Evolutionary conservation across 2,888 invertebrate species (phyloP).

Genomic region (Polietes domitor): DNA sequence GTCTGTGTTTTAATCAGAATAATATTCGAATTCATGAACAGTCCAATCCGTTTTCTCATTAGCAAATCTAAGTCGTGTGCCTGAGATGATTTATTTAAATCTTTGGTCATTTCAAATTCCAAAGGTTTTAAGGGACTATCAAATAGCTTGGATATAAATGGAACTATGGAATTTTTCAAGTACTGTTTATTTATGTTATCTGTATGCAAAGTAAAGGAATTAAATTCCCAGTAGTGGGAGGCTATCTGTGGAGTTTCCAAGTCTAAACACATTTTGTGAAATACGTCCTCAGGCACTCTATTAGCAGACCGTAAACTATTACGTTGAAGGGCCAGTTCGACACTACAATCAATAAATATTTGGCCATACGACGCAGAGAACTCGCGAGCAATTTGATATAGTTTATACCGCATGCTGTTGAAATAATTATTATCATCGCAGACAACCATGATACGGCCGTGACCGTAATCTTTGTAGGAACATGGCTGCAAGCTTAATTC

Average conservation of each 20-base stretch:
- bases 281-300: constrained; percentile 70
- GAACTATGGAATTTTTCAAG: constrained; percentile 42
- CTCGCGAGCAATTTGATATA: constrained; percentile 73
- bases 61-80: constrained; percentile 73
- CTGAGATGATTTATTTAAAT: constrained; percentile 24
- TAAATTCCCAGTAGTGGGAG: constrained; percentile 71
- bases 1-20: constrained; percentile 52
- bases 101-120: constrained; percentile 43
- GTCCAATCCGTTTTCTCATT: constrained; percentile 72
- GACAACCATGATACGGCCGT: constrained; percentile 71
- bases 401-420: constrained; percentile 77
- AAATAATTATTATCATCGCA: constrained; percentile 80
- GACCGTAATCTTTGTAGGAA: constrained; percentile 22
- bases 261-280: constrained; percentile 73
- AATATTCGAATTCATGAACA: constrained; percentile 37
- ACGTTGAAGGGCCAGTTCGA: constrained; percentile 66
- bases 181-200: neutral
- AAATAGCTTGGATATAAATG: constrained; percentile 53
- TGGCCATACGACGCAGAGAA: constrained; percentile 72
- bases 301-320: constrained; percentile 70
- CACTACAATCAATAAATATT: constrained; percentile 70
- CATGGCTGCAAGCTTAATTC: neutral
- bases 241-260: constrained; percentile 71
- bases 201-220: constrained; percentile 65
- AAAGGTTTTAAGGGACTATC: constrained; percentile 45